These are phyloP conservation scores for Holcopasites calliopsidis DNA, from an alignment of 1,140 invertebrate genomes.

Conservation along the genomic window DNA sequence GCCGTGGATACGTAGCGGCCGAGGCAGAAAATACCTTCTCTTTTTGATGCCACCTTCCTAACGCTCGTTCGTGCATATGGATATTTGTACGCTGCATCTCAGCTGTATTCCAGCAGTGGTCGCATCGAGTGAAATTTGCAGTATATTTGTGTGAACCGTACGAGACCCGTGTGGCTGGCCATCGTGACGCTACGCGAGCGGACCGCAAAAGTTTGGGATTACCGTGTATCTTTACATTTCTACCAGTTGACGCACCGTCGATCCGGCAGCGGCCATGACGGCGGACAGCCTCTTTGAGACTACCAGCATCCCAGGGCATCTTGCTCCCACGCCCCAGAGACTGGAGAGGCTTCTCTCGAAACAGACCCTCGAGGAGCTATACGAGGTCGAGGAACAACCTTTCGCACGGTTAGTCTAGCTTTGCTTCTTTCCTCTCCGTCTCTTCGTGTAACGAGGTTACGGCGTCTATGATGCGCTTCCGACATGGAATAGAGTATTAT, in stretches of 20 bases:
- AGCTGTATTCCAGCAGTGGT: conserved; percentile 24
- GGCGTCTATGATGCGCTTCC: conserved; percentile 34
- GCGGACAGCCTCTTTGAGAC: conserved; percentile 77
- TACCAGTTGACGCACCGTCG: conserved; percentile 27
- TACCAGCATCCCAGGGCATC: conserved; percentile 78
- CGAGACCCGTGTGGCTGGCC: background rate
- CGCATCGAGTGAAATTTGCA: conserved; percentile 36
- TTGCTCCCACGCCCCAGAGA: conserved; percentile 78
- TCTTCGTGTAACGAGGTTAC: conserved; percentile 47
- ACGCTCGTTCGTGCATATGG: background rate
- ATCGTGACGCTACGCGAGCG: background rate
- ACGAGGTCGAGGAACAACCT: conserved; percentile 80
- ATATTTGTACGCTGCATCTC: background rate
- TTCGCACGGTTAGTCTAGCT: conserved; percentile 76
- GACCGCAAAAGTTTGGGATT: conserved; percentile 7
- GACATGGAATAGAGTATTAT: conserved; percentile 21
- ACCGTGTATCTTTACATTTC: background rate
- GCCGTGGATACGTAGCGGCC: conserved; percentile 36
- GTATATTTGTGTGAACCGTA: conserved; percentile 6
- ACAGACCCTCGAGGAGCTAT: conserved; percentile 79
- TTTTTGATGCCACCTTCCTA: background rate
- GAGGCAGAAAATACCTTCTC: conserved; percentile 1
- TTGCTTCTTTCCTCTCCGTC: conserved; percentile 14
- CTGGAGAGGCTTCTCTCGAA: conserved; percentile 79
- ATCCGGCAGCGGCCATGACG: conserved; percentile 67